Evolutionary conservation across 1,140 invertebrate genomes (phyloP).

Genomic region (Calycopis cecrops): DNA sequence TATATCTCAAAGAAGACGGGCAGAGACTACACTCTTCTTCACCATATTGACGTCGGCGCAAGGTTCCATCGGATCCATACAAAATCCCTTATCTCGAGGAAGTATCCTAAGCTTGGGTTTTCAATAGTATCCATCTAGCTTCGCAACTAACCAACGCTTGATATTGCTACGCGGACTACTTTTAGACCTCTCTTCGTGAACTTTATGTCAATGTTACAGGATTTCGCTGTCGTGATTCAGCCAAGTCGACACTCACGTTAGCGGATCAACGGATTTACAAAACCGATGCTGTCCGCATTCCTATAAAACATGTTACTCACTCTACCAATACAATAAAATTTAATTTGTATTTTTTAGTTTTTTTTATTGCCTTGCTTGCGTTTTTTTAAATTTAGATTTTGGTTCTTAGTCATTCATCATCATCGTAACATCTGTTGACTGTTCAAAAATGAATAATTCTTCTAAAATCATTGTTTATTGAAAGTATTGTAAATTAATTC

Average conservation of each 20-base stretch:
- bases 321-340: slow-evolving; percentile 31
- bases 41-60: slow-evolving; percentile 74
- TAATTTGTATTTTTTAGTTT: slow-evolving; percentile 26
- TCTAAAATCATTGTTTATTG: no score
- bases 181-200: slow-evolving; percentile 48
- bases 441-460: no score
- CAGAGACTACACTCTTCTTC: slow-evolving; percentile 69
- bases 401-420: background rate
- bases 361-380: slow-evolving; percentile 38
- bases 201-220: slow-evolving; percentile 65
- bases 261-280: slow-evolving; percentile 23
- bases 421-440: no score
- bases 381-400: slow-evolving; percentile 1
- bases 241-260: slow-evolving; percentile 21
- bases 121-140: slow-evolving; percentile 68
- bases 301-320: slow-evolving; percentile 31
- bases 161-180: slow-evolving; percentile 52
- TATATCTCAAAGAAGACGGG: slow-evolving; percentile 34
- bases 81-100: slow-evolving; percentile 78
- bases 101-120: slow-evolving; percentile 75
- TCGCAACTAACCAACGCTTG: slow-evolving; percentile 62
- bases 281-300: slow-evolving; percentile 46
- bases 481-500: no score
- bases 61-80: slow-evolving; percentile 78
- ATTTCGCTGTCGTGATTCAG: slow-evolving; percentile 60